Conservation (phyloP, 2,888 invertebrate species). For the Acrobasis suavella region DNA sequence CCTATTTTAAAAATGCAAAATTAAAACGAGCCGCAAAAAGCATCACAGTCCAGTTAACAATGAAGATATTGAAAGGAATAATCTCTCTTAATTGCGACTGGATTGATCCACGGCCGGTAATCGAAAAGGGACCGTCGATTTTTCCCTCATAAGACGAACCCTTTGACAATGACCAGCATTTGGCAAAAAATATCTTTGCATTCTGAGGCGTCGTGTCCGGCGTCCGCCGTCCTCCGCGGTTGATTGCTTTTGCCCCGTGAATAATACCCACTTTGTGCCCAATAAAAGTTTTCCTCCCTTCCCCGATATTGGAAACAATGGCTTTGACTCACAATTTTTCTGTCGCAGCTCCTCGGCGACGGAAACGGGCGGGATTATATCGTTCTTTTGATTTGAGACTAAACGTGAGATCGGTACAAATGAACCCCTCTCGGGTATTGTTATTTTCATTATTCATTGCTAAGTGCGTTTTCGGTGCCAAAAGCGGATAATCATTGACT, state of each 20-base stretch:
- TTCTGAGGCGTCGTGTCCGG: slow-evolving; percentile 74
- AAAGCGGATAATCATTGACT: slow-evolving; percentile 19
- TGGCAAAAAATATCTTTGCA: slow-evolving; percentile 78
- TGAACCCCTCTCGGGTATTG: slow-evolving; percentile 46
- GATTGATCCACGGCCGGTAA: slow-evolving; percentile 67
- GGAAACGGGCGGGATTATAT: slow-evolving; percentile 68
- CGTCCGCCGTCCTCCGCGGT: slow-evolving; percentile 55
- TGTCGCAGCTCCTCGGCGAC: slow-evolving; percentile 49
- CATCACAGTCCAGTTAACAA: slow-evolving; percentile 25
- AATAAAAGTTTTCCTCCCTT: slow-evolving; percentile 76
- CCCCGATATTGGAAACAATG: slow-evolving; percentile 77
- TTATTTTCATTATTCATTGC: slow-evolving; percentile 35
- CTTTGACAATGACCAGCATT: slow-evolving; percentile 76
- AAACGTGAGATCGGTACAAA: slow-evolving; percentile 71
- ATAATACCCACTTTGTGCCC: slow-evolving; percentile 79
- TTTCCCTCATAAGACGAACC: slow-evolving; percentile 70
- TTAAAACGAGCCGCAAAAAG: slow-evolving; percentile 35
- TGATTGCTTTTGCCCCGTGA: slow-evolving; percentile 73
- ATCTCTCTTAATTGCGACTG: slow-evolving; percentile 70
- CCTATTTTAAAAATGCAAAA: slow-evolving; percentile 14
- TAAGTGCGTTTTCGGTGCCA: slow-evolving; percentile 13
- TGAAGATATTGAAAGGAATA: slow-evolving; percentile 49
- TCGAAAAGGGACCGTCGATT: slow-evolving; percentile 69
- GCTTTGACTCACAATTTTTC: slow-evolving; percentile 76
- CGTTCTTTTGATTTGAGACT: slow-evolving; percentile 73